Evolutionary conservation across 2,797 vertebrate species (phyloP).

Genomic region (Gambusia yucatana): DNA sequence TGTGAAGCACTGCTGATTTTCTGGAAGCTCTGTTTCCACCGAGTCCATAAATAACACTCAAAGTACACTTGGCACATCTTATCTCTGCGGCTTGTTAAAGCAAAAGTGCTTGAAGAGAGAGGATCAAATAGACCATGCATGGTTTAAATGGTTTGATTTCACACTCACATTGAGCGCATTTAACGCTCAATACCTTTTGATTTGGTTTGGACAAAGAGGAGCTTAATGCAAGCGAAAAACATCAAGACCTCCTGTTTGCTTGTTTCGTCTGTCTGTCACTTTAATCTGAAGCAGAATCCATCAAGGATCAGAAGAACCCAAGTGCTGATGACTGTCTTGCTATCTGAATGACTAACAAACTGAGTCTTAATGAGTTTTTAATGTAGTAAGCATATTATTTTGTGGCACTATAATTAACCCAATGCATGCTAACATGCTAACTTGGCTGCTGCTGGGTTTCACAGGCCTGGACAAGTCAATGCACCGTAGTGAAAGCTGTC

Average conservation of each 20-base stretch:
- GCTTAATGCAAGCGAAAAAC: not conserved
- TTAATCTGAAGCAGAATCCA: not conserved
- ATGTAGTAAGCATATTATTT: not conserved
- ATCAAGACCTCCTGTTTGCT: not conserved
- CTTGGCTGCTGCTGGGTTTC: not conserved
- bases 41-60: conserved; percentile 67
- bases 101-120: conserved; percentile 15
- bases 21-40: conserved; percentile 57
- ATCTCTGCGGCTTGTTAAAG: conserved; percentile 53
- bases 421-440: conserved; percentile 4
- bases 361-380: not conserved
- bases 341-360: not conserved
- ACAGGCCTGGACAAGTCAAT: not conserved
- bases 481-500: conserved; percentile 36
- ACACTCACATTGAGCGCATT: conserved; percentile 20
- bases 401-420: conserved; percentile 4
- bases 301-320: not conserved
- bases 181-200: conserved; percentile 11
- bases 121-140: conserved; percentile 27
- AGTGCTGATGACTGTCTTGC: not conserved
- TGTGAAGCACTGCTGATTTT: conserved; percentile 64
- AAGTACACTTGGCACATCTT: conserved; percentile 50
- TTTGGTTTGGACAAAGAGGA: conserved; percentile 6
- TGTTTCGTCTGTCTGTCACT: not conserved
- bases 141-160: conserved; percentile 30